phyloP scores from a whole-genome alignment of 2,113 vertebrate species.

The Zingel zingel region DNA sequence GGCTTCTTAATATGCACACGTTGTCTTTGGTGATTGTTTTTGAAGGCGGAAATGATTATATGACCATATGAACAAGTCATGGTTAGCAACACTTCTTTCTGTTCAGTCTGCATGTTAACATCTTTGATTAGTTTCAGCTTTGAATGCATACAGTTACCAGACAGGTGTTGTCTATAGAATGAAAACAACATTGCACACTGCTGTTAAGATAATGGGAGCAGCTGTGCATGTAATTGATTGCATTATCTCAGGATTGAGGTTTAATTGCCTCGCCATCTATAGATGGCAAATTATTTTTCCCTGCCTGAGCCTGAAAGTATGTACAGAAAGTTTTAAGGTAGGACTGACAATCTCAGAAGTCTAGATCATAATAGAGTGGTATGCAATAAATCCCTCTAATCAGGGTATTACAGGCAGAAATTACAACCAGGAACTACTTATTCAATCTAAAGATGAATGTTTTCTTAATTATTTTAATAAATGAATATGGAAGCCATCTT shows the following conservation, averaged over 20 bases:
- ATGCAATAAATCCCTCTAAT: background rate
- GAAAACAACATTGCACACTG: background rate
- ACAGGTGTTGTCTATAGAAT: background rate
- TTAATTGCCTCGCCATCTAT: background rate
- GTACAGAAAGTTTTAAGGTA: background rate
- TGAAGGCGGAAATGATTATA: background rate
- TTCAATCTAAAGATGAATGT: background rate
- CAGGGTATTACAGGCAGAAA: background rate
- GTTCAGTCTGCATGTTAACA: background rate
- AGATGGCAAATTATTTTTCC: background rate
- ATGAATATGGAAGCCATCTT: background rate
- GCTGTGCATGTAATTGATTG: constrained; percentile 18
- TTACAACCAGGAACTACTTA: background rate
- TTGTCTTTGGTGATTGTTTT: background rate
- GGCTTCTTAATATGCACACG: background rate
- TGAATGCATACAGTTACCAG: background rate
- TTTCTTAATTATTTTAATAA: background rate
- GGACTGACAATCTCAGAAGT: background rate
- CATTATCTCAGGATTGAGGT: constrained; percentile 10
- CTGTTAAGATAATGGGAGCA: background rate
- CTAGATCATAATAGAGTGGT: background rate
- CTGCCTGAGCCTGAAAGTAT: background rate
- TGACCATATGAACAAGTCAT: background rate
- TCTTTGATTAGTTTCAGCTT: background rate
- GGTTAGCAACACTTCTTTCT: background rate